Base-by-base conservation (phyloP, 2,113 vertebrate genomes). In the Antennarius striatus region DNA sequence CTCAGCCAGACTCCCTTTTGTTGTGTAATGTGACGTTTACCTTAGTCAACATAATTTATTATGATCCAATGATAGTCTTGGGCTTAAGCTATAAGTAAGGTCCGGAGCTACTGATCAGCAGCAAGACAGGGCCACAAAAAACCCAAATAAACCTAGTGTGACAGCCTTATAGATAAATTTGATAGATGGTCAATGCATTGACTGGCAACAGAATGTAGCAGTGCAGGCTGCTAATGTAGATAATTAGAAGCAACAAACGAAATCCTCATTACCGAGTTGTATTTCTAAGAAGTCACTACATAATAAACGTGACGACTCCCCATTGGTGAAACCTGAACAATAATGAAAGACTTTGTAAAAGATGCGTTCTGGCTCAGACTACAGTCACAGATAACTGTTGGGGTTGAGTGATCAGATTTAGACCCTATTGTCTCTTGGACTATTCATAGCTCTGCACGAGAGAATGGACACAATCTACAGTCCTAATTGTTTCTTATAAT, bases 231-330 rank as follows among this genome's bases (percentile, higher is more conserved):
- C 22, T 71, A 75, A 63, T 76, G 71, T 81, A 17, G 69, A 62
- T 88, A 4, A 85, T 85, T 85, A 79, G 66, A 68, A 85, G 42
- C 50, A 58, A 57, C 32, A 79, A 60, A 55, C 64, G 76, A 69
- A 56, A 69, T 81, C 83, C 59, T 89, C 80, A 87, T 90, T 88
- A 87, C 79, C 43, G 63, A 60, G 68, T n/a, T 82, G 67, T 58
- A 54, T 45, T 46, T 32, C 83, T 82, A 56, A 84, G 74, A 87
- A 79, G 70, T 73, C 0, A 4, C 71, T 55, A 32, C 71, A 80
- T 72, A 83, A 81, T 80, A 65, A 54, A 76, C 71, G 68, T 36
- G 32, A 80, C 49, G 71, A 49, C 42, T 47, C 52, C 56, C 57
- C 40, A 39, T 16, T 53, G 15, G 16, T 53, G 63, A 66, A 54